Conservation (phyloP, 2,797 vertebrate species). For the Paramormyrops hopkinsi region DNA sequence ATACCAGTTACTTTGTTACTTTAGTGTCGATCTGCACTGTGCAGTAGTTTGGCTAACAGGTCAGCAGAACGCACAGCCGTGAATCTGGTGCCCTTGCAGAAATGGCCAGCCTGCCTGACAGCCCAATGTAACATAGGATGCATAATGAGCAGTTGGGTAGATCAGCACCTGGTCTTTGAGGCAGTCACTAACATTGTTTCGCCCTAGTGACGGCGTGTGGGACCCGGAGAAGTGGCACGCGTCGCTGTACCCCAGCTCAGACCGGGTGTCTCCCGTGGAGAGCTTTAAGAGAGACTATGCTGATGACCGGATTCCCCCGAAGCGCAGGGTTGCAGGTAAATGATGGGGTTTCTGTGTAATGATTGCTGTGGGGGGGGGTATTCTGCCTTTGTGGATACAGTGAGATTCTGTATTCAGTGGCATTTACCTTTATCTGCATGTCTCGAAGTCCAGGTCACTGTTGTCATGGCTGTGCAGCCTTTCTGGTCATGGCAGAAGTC, state of each 20-base stretch:
- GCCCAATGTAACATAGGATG: too few relatives aligned
- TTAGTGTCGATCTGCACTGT: neutral
- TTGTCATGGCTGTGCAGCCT: neutral
- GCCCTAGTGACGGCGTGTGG: conserved; percentile 86
- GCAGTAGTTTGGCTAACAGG: neutral
- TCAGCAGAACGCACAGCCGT: neutral
- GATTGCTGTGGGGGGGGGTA: neutral
- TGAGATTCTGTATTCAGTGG: neutral
- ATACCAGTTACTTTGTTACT: neutral
- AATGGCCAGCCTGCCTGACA: neutral
- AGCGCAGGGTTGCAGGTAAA: conserved; percentile 86
- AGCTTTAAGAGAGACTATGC: conserved; percentile 82
- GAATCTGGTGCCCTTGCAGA: neutral
- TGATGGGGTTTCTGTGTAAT: neutral
- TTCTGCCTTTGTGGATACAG: neutral
- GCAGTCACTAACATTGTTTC: neutral
- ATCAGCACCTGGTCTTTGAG: neutral
- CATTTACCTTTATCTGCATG: neutral
- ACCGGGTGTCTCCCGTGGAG: conserved; percentile 80
- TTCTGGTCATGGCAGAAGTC: neutral
- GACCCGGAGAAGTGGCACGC: conserved; percentile 99
- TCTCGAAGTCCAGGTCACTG: neutral
- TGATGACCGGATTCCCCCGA: conserved; percentile 76
- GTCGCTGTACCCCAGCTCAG: conserved; percentile 85
- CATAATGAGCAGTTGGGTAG: neutral